Base-by-base conservation (phyloP, 2,797 vertebrate genomes). In the Phalanger gymnotis region DNA sequence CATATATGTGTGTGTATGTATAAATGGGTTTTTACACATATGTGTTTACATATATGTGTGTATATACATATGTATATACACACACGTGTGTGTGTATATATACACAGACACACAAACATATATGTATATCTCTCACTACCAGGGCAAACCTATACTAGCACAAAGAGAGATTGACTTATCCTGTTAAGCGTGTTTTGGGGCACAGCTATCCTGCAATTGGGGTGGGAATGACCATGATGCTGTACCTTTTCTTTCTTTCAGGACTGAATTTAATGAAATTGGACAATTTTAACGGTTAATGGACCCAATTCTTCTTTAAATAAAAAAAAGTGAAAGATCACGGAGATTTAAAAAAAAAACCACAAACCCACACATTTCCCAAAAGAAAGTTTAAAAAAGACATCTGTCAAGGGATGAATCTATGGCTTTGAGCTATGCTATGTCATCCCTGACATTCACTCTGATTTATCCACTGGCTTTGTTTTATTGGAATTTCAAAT, bases 121-220 rank as follows among this genome's bases (percentile, higher is more conserved):
- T n/a, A 66, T 66, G 34, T 19, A 40, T 81, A 22, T 27, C 47
- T 47, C 25, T 51, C 9, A 47, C 40, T 25, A 87, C 9, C 16
- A 40, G 66, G 10, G 40, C 19, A 87, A 87, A 87, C 9, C 22
- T 51, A 47, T 47, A 51, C 73, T 87, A 10, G 9, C 7, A 87
- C 22, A 87, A 81, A 47, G 73, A 47, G 40, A 47, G 73, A 87
- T 11, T 11, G 9, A 87, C 25, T 28, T 51, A 81, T 47, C 19
- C 47, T 87, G 40, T 11, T 51, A 87, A 92, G 61, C 27, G 13
- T 7, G 51, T 91, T 56, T 11, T n/a, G 31, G 90, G n/a, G 13
- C 4, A 0, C 5, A 34, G 16, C 0, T 27, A 25, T 25, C 0
- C 5, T 0, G 4, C 9, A 11, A 52, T 16, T 30, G 28, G 27